Percentiles rank a stretch among this genome's conserved stretches.
phyloP scores from a whole-genome alignment of 2,888 invertebrate genomes.

The Drosophila anomalata region DNA sequence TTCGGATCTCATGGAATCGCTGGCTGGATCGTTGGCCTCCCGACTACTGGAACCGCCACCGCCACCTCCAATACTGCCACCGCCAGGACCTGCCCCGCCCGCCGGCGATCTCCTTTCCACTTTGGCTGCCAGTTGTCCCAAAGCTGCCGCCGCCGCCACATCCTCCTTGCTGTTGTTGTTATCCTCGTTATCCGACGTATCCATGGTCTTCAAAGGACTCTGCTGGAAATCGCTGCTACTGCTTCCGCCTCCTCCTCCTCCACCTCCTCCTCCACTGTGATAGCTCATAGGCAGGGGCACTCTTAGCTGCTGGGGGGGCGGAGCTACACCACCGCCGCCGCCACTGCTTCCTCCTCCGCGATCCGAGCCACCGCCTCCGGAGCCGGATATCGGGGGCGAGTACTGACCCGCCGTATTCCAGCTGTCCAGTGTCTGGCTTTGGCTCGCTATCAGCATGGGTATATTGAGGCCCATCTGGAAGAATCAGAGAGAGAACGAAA shows the following conservation, averaged over 20 bases:
- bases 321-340: conserved; percentile 33
- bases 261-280: conserved; percentile 24
- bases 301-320: conserved; percentile 61
- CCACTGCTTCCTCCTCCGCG: conserved; percentile 29
- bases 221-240: conserved; percentile 79
- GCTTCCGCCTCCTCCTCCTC: conserved; percentile 69
- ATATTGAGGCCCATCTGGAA: conserved; percentile 82
- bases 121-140: conserved; percentile 69
- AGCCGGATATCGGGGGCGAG: conserved; percentile 77
- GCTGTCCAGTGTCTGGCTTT: conserved; percentile 75
- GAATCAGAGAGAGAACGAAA: conserved; percentile 17
- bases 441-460: conserved; percentile 80
- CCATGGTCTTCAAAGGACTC: conserved; percentile 81
- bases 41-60: conserved; percentile 31
- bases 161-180: conserved; percentile 65
- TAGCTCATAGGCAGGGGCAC: conserved; percentile 78
- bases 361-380: conserved; percentile 43
- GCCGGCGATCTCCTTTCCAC: conserved; percentile 73
- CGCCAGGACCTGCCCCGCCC: conserved; percentile 43
- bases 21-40: conserved; percentile 32
- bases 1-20: conserved; percentile 27
- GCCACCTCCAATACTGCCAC: conserved; percentile 34
- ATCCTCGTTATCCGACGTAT: conserved; percentile 79
- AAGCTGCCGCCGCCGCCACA: conserved; percentile 57
- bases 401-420: conserved; percentile 81